Evolutionary conservation across 2,888 invertebrate species (phyloP).

Genomic region (Pristionchus exspectatus): DNA sequence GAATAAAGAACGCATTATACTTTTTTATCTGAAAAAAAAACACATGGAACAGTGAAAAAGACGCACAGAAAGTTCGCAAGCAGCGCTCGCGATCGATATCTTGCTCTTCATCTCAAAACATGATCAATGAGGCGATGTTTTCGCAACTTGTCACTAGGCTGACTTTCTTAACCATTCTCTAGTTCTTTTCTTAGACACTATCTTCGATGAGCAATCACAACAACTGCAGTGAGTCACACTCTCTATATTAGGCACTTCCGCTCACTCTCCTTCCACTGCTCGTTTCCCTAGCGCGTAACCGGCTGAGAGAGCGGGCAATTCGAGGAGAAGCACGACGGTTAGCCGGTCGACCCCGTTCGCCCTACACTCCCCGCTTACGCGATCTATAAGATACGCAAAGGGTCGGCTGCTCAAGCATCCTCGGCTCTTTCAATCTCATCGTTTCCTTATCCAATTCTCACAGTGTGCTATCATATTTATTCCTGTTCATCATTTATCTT

Average conservation of each 20-base stretch:
- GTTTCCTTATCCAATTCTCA: too few relatives aligned
- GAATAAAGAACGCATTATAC: too few relatives aligned
- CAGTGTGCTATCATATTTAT: too few relatives aligned
- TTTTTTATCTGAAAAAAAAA: too few relatives aligned
- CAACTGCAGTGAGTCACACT: neutral
- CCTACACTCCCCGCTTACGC: neutral
- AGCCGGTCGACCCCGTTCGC: slow-evolving; percentile 1
- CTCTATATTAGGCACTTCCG: slow-evolving; percentile 28
- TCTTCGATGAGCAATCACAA: neutral
- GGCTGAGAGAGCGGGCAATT: neutral
- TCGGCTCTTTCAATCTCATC: too few relatives aligned
- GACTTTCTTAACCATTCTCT: too few relatives aligned
- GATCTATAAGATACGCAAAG: slow-evolving; percentile 9
- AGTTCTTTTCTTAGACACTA: neutral
- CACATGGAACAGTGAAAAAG: too few relatives aligned
- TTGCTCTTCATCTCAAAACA: neutral
- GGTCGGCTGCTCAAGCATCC: too few relatives aligned
- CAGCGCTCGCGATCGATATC: neutral
- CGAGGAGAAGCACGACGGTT: neutral
- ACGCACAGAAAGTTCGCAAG: too few relatives aligned
- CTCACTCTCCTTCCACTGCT: neutral
- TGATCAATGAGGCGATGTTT: neutral
- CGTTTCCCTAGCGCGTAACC: neutral
- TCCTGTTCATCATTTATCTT: too few relatives aligned
- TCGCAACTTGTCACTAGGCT: neutral